Base-by-base conservation (phyloP, 2,888 invertebrate genomes). In the Timema cristinae region DNA sequence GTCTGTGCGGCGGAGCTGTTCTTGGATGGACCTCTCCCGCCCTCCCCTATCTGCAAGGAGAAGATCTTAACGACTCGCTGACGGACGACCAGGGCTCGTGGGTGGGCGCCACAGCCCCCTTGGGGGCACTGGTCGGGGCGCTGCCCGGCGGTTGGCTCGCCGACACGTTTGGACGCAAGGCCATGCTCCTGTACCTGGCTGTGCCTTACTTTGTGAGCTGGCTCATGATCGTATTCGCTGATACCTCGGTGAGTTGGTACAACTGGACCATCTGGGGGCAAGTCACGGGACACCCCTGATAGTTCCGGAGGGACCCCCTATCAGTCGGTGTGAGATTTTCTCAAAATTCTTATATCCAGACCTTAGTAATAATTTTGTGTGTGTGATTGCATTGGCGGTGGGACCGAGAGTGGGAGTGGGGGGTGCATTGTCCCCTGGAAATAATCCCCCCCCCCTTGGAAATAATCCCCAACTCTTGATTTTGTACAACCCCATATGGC, bases 131-230 rank as follows among this genome's bases (percentile, higher is more conserved):
- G 66, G 79, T 85, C 81, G 92, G 92, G 0, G 90, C 92, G 0
- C 89, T 92, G 78, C 79, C 87, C 13, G 91, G 90, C 0, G 93
- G 92, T n/a, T 76, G 74, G 67, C 63, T 76, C 5, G 74, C 76
- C 9, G 76, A 75, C 10, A 32, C 50, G n/a, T 2, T 71, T 7
- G 80, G 80, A 13, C 72, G 80, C 7, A 69, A 68, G 47, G 52
- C 59, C 13, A n/a, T 71, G 9, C 61, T 73, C 8, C 72, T 74
- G 6, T 81, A 87, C 7, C 86, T 90, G 15, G 83, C 87, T 0
- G 76, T 90, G 0, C 91, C 92, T 0, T 90, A 91, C 72, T 81
- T 91, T n/a, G 66, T 90, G 0, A 91, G 93, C 0, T 94, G 91
- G 86, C 79, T 89, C 32, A 81, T 91, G 11, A 85, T 91, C 67